Base-by-base conservation (phyloP, 2,113 vertebrate genomes). In the Neofelis nebulosa region DNA sequence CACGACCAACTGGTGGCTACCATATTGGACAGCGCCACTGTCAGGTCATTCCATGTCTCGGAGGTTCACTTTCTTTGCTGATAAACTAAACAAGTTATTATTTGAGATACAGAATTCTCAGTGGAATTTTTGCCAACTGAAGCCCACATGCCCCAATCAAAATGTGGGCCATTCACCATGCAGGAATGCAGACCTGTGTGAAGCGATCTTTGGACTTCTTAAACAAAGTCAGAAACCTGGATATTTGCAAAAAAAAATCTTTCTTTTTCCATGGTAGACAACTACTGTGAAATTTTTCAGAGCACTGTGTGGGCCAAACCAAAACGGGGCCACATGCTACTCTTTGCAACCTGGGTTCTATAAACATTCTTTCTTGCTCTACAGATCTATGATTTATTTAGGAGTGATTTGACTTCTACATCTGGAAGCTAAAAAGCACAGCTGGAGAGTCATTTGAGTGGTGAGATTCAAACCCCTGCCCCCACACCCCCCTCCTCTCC, bases 401-500 rank as follows among this genome's bases (percentile, higher is more conserved):
- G 76, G 31, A 93, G 65, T 78, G 15, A 91, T 80, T 8, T 52
- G 61, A 57, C 36, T 82, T 57, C 36, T 25, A 87, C 69, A 78
- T 78, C 82, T 96, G 89, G 86, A 97, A 90, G 68, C 48, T 84
- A n/a, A 94, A 92, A 90, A 31, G 9, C 76, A 85, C 92, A 92
- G 94, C 89, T 86, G 52, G 92, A 89, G 48, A 82, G 36, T 66
- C 52, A 78, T 45, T 18, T 89, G 65, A 73, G 13, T 15, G 8
- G 65, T 78, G 86, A 68, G 45, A 65, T 89, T 96, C 81, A 84
- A 81, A 91, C 52, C 15, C 79, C 50, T 45, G 45, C 45, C 45
- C 45, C 45, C 45, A 8, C 57, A 55, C 16, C 55, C 16, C 18
- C 19, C 19, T 45, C 45, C 2, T 1, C 6, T 19, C 55, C 57